Evolutionary conservation across 2,797 vertebrate species (phyloP).

Genomic region (Myotis pilosus): DNA sequence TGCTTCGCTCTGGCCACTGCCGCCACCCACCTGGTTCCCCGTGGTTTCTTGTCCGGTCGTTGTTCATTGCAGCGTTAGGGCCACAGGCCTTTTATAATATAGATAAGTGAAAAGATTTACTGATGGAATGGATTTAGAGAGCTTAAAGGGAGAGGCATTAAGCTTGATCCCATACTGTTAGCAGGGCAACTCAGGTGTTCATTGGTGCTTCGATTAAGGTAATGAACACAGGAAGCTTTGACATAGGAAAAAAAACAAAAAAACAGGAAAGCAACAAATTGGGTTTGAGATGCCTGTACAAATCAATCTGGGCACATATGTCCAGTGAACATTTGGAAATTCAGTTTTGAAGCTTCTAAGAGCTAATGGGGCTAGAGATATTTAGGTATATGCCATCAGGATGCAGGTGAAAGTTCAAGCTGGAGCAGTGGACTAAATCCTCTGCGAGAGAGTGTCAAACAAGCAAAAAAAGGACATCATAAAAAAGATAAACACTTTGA

Average conservation of each 20-base stretch:
- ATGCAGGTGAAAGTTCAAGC: conserved; percentile 28
- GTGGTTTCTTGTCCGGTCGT: no score
- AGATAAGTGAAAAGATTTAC: background rate
- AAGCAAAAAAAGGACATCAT: conserved; percentile 32
- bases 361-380: background rate
- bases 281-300: background rate
- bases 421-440: conserved; percentile 34
- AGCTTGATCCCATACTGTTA: background rate
- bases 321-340: background rate
- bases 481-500: conserved; percentile 38
- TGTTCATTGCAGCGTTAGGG: no score
- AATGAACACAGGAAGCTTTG: background rate
- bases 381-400: conserved; percentile 22
- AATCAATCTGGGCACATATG: background rate
- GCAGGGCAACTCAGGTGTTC: background rate
- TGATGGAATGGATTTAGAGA: background rate
- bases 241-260: background rate
- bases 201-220: background rate
- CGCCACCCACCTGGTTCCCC: no score
- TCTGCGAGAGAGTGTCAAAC: background rate
- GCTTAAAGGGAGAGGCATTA: background rate
- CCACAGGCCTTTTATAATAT: no score
- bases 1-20: no score
- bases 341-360: background rate
- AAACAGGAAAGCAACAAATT: background rate